Evolutionary conservation across 92 coral and sea anemone genomes (phyloP).

Genomic region (Siderastrea radians): DNA sequence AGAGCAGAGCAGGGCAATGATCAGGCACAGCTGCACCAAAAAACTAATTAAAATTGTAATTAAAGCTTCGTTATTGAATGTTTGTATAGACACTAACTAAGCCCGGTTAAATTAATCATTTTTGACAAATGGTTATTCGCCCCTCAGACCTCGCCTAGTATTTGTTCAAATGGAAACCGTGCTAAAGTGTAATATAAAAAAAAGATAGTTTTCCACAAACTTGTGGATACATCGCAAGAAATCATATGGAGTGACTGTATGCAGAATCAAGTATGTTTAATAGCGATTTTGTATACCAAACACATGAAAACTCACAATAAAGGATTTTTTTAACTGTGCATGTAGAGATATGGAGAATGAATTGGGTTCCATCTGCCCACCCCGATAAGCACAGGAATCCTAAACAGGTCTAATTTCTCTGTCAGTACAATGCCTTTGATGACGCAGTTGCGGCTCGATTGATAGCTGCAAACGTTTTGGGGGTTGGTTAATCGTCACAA

Average conservation of each 20-base stretch:
- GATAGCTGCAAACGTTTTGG: too few relatives aligned
- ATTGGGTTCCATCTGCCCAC: background rate
- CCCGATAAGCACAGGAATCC: background rate
- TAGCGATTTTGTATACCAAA: background rate
- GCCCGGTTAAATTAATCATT: constrained; percentile 9
- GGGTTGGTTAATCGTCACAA: too few relatives aligned
- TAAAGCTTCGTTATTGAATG: constrained; percentile 22
- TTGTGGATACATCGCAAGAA: background rate
- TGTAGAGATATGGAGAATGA: background rate
- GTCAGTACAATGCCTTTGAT: too few relatives aligned
- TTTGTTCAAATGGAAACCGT: too few relatives aligned
- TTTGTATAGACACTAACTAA: background rate
- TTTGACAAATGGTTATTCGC: constrained; percentile 1
- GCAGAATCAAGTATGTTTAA: background rate
- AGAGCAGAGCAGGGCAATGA: background rate
- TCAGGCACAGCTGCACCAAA: background rate
- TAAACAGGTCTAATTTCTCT: too few relatives aligned
- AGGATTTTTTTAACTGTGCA: background rate
- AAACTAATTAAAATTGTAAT: constrained; percentile 14
- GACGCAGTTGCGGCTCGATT: too few relatives aligned
- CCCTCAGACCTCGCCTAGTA: background rate
- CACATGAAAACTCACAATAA: background rate
- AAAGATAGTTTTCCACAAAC: too few relatives aligned
- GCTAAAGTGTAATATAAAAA: too few relatives aligned
- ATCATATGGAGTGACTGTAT: too few relatives aligned